A percentile compares a stretch with the other conserved stretches of the same genome.
Evolutionary conservation across 1,140 invertebrate genomes (phyloP).

Genomic region (Arctopsyche grandis): DNA sequence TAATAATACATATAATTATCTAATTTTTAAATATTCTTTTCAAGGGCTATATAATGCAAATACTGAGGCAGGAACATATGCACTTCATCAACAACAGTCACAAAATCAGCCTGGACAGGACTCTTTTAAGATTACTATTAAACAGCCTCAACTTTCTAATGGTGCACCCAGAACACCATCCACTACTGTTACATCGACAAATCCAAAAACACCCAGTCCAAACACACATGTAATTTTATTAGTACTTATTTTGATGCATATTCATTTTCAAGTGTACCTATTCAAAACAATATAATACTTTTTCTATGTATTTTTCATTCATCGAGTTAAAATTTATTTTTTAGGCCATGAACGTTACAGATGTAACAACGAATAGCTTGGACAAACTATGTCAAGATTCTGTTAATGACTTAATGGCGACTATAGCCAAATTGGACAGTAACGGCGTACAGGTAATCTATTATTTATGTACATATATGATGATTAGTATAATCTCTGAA

Average conservation of each 20-base stretch:
- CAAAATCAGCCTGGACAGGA: conserved; percentile 29
- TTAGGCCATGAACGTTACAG: conserved; percentile 61
- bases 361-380: conserved; percentile 65
- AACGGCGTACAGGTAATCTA: conserved; percentile 78
- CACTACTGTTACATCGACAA: conserved; percentile 77
- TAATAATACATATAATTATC: conserved; percentile 24
- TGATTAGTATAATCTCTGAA: no score
- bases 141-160: conserved; percentile 60
- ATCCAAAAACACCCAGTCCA: conserved; percentile 84
- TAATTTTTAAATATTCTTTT: conserved; percentile 18
- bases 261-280: not conserved
- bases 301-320: not conserved
- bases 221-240: conserved; percentile 64
- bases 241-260: not conserved
- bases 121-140: conserved; percentile 65
- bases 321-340: not conserved
- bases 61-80: conserved; percentile 13
- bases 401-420: conserved; percentile 84
- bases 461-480: conserved; percentile 56
- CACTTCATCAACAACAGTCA: conserved; percentile 31
- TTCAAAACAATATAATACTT: not conserved
- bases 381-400: conserved; percentile 85
- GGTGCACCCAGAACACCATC: conserved; percentile 58
- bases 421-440: conserved; percentile 83
- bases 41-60: conserved; percentile 42